Percentiles rank a stretch among this genome's conserved stretches.
Evolutionary conservation across 1,140 invertebrate genomes (phyloP).

Genomic region (Drosophila asahinai): DNA sequence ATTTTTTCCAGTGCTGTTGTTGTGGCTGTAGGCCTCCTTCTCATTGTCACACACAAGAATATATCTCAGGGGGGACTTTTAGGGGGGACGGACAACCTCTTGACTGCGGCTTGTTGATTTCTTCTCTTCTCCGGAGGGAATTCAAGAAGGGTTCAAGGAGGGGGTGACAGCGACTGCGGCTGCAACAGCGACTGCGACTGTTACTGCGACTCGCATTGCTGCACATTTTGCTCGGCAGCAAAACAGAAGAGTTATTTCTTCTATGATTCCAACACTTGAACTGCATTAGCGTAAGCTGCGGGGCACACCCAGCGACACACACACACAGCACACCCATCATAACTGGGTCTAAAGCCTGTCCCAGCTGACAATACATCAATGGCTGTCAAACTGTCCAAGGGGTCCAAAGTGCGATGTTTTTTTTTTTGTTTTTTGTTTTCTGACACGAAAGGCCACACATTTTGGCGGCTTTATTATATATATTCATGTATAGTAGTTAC

Average conservation of each 20-base stretch:
- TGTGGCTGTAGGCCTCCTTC: constrained; percentile 69
- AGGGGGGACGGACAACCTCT: constrained; percentile 36
- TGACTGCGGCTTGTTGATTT: constrained; percentile 64
- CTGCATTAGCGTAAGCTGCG: constrained; percentile 79
- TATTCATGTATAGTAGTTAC: not conserved
- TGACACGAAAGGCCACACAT: constrained; percentile 24
- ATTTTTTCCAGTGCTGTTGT: constrained; percentile 18
- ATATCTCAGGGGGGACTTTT: not conserved
- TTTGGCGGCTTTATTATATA: constrained; percentile 8
- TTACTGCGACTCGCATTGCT: constrained; percentile 48
- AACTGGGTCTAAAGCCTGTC: constrained; percentile 28
- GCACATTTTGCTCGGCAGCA: constrained; percentile 56
- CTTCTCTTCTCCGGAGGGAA: constrained; percentile 21
- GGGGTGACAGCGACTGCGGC: constrained; percentile 15
- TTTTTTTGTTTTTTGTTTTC: not conserved
- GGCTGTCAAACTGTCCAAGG: constrained; percentile 39
- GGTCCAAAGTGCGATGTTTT: constrained; percentile 24
- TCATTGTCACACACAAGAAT: constrained; percentile 72
- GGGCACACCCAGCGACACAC: constrained; percentile 29
- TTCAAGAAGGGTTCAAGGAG: constrained; percentile 16
- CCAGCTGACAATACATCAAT: constrained; percentile 41
- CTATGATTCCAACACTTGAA: constrained; percentile 79
- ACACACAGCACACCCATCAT: constrained; percentile 12
- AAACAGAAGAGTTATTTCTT: constrained; percentile 71
- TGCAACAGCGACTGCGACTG: constrained; percentile 21